Evolutionary conservation across 1,140 invertebrate genomes (phyloP).

Genomic region (Coptotermes formosanus): DNA sequence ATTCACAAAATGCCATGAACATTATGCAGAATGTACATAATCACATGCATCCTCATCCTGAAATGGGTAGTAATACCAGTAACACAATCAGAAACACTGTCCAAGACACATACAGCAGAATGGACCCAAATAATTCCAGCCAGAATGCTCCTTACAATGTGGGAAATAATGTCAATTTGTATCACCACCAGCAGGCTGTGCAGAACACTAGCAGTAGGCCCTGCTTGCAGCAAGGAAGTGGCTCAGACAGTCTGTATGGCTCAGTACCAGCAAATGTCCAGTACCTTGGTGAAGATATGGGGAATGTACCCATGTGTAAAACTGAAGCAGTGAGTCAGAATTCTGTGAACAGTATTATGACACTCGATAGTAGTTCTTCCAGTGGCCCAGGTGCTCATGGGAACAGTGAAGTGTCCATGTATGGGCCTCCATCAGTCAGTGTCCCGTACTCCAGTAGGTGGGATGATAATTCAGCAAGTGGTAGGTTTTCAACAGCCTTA

Average conservation of each 20-base stretch:
- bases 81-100: background rate
- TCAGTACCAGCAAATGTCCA: background rate
- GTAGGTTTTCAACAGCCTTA: background rate
- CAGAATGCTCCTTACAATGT: background rate
- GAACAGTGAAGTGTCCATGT: background rate
- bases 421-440: background rate
- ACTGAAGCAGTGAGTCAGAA: background rate
- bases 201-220: background rate
- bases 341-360: background rate
- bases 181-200: background rate
- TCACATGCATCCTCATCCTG: background rate
- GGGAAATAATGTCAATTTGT: background rate
- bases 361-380: background rate
- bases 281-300: slow-evolving; percentile 9
- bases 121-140: background rate
- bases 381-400: background rate
- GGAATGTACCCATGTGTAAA: background rate
- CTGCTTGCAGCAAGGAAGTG: background rate
- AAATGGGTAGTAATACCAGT: background rate
- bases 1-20: slow-evolving; percentile 3
- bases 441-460: background rate
- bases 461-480: background rate
- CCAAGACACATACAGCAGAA: background rate
- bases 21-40: background rate
- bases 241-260: background rate